Evolutionary conservation across 2,888 invertebrate genomes (phyloP).

Genomic region (Ochlodes sylvanus): DNA sequence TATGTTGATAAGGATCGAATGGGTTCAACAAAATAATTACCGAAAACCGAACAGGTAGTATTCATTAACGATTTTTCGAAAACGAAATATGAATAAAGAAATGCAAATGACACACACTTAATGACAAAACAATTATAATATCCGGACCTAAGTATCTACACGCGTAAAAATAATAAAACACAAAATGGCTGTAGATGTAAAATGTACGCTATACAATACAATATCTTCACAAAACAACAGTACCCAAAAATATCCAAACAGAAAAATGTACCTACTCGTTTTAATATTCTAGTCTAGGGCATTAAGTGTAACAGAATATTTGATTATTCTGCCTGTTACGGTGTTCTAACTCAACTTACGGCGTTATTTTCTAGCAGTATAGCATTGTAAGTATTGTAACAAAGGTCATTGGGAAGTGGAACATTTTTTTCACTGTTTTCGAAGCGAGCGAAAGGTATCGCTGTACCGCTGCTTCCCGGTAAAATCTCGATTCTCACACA

Average conservation of each 20-base stretch:
- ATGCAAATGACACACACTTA: too few relatives aligned
- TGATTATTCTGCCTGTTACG: slow-evolving; percentile 1
- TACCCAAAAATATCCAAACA: neutral
- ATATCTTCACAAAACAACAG: too few relatives aligned
- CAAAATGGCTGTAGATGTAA: too few relatives aligned
- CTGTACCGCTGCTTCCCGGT: slow-evolving; percentile 71
- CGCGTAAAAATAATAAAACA: too few relatives aligned
- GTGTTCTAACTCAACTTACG: slow-evolving; percentile 1
- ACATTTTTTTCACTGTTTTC: slow-evolving; percentile 70
- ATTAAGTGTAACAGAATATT: slow-evolving; percentile 6
- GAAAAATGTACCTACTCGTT: neutral
- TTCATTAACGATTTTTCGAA: neutral
- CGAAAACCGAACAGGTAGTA: neutral
- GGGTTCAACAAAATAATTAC: slow-evolving; percentile 8
- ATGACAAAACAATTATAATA: too few relatives aligned
- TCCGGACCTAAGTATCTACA: too few relatives aligned
- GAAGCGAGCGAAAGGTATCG: slow-evolving; percentile 81
- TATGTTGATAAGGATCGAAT: neutral
- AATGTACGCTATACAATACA: too few relatives aligned
- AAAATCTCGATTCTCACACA: slow-evolving; percentile 81
- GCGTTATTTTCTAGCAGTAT: slow-evolving; percentile 43
- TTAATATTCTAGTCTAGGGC: neutral
- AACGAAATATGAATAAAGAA: too few relatives aligned
- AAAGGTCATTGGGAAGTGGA: slow-evolving; percentile 81
- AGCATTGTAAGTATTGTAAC: slow-evolving; percentile 65